phyloP scores from a whole-genome alignment of 2,113 vertebrate genomes.

The Dasyurus viverrinus region DNA sequence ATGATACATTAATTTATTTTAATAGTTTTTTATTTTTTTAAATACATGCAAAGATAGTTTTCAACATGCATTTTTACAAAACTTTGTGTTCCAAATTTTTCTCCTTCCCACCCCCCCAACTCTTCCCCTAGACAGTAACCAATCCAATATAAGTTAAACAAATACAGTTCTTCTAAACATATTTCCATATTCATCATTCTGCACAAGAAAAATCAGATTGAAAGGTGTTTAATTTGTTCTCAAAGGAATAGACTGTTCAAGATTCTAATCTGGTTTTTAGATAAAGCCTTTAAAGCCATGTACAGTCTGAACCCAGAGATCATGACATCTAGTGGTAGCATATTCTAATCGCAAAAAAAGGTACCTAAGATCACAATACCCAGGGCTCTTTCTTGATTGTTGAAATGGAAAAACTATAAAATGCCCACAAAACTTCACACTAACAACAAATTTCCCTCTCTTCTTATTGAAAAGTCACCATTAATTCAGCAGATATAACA shows the following conservation, averaged over 20 bases:
- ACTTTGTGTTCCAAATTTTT: no score
- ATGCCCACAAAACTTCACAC: slow-evolving; percentile 1
- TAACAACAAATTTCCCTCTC: slow-evolving; percentile 6
- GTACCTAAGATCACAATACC: slow-evolving; percentile 27
- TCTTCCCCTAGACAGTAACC: no score
- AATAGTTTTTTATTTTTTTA: no score
- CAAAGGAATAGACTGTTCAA: neutral
- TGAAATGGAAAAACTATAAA: slow-evolving; percentile 17
- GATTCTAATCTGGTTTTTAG: slow-evolving; percentile 53
- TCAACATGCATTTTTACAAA: no score
- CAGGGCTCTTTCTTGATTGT: slow-evolving; percentile 7
- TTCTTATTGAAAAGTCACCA: neutral
- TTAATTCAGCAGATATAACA: slow-evolving; percentile 10
- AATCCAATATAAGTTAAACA: no score
- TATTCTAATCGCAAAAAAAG: slow-evolving; percentile 29
- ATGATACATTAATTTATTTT: neutral
- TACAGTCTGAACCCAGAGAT: neutral
- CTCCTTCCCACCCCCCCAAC: no score
- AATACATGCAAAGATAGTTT: no score
- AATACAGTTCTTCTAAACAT: no score
- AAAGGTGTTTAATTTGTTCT: neutral
- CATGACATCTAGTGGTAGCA: slow-evolving; percentile 20
- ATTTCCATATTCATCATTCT: no score
- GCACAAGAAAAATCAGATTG: no score
- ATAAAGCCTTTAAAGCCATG: neutral